These are phyloP conservation scores for Amphibalanus amphitrite DNA, from an alignment of 1,140 invertebrate species.

Conservation along the genomic window DNA sequence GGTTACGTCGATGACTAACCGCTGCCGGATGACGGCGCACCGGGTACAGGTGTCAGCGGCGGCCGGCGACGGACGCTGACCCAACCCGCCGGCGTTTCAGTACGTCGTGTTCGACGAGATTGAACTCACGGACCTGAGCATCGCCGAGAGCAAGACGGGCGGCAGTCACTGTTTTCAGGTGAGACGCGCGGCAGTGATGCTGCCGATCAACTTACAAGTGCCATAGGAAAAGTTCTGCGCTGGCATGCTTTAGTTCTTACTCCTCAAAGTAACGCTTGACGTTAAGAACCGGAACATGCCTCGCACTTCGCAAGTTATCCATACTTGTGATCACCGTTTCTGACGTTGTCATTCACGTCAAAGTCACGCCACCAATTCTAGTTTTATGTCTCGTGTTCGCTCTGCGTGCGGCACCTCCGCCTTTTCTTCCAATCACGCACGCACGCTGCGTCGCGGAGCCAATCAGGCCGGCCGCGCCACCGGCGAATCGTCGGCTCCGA, in stretches of 20 bases:
- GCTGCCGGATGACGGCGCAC: no score
- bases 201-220: not conserved
- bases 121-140: conserved; percentile 58
- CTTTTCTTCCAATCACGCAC: no score
- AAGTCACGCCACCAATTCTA: no score
- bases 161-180: conserved; percentile 76
- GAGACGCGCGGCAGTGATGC: conserved; percentile 19
- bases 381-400: not conserved
- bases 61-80: no score
- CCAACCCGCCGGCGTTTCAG: conserved; percentile 39
- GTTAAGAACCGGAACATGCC: not conserved
- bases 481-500: not conserved
- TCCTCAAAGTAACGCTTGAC: no score
- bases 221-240: not conserved
- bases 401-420: not conserved
- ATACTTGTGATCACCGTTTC: no score
- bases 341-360: no score
- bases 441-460: no score
- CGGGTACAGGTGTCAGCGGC: no score
- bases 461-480: no score
- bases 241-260: no score
- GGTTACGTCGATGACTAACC: no score
- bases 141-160: conserved; percentile 69
- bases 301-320: not conserved
- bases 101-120: conserved; percentile 72